Base-by-base conservation (phyloP, 92 coral and sea anemone species). In the Virgularia gustaviana region DNA sequence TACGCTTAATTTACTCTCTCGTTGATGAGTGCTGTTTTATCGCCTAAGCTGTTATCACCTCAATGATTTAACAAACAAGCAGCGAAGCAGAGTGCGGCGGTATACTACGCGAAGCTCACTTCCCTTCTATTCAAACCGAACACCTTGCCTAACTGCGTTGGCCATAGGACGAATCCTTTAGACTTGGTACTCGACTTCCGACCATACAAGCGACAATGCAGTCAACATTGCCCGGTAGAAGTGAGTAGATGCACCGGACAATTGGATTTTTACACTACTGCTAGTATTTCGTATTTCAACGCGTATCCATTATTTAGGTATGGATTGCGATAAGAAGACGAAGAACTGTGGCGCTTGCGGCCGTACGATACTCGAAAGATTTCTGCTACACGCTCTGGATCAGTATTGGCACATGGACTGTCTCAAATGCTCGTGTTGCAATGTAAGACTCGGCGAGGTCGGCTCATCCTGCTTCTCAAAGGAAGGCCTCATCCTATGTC, bases 341-440 rank as follows among this genome's bases (percentile, higher is more conserved):
- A 88, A 83, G 52, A 77, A 76, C 16, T 94, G 99, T 43, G 99
- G 90, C 1, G 99, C 96, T 22, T 94, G 99, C 62, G 88, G 99
- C 5, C 88, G 90, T 41, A 87, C 88, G 63, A 94, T 94, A 32
- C 65, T 94, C 58, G 99, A 94, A 66, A 85, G 96, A 2, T 94
- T 89, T 58, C 80, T 94, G 28, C 88, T 94, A 2, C 85, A 84
- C 57, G 99, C 99, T 3, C 65, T 94, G 83, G 99, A 94, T 37
- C 90, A 94, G 78, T 94, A 94, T 62, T 94, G 99, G 99, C 99
- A 94, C 53, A 89, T 94, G 7, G 84, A 85, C 49, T 94, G 99
- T 80, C 72, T 94, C 36, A 90, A 94, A 54, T 94, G 99, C 55
- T 87, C 99, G 38, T 94, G 99, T 76, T 94, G 99, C 45, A 88